Base-by-base conservation (phyloP, 2,888 invertebrate genomes). In the Pseudoips prasinana region DNA sequence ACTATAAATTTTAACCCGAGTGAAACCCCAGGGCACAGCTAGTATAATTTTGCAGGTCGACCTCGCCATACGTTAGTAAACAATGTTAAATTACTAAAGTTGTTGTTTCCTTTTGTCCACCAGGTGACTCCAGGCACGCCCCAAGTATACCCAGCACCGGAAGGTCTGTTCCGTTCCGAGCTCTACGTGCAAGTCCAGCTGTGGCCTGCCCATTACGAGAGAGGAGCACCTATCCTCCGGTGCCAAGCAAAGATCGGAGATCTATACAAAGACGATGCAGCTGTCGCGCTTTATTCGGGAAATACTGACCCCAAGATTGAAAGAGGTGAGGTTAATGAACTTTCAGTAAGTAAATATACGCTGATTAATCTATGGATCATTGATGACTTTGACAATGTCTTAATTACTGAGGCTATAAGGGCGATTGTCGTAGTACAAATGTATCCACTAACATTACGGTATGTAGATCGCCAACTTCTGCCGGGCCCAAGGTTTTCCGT, bases 281-380 rank as follows among this genome's bases (percentile, higher is more conserved):
- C 91, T 20, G 82, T 92, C 18, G 91, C 92, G 34, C 81, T 93
- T 29, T 91, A 91, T 46, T 89, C 91, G 20, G 91, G 91, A 29
- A 90, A 92, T 34, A 90, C 92, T 28, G 92, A 93, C 60, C 94
- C 94, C 31, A 91, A 93, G 55, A 93, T 93, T 41, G 93, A 93
- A 74, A 90, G 92, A 91, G 93, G 93, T 92, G 64, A 80, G 80
- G 59, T 55, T 22, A 14, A 25, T 38, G 30, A 39, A 22, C 6
- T n/a, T n/a, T n/a, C n/a, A n/a, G n/a, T n/a, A n/a, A 23, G 29
- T 11, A 7, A 36, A 5, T 10, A 1, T 14, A 3, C 8, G 9
- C 7, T 9, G 23, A 23, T 9, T 10, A 10, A 24, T 10, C 8
- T 7, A 11, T 10, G 1, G 1, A 9, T 9, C 8, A 8, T 1